Conservation (phyloP, 2,113 vertebrate species). For the Corapipo altera region DNA sequence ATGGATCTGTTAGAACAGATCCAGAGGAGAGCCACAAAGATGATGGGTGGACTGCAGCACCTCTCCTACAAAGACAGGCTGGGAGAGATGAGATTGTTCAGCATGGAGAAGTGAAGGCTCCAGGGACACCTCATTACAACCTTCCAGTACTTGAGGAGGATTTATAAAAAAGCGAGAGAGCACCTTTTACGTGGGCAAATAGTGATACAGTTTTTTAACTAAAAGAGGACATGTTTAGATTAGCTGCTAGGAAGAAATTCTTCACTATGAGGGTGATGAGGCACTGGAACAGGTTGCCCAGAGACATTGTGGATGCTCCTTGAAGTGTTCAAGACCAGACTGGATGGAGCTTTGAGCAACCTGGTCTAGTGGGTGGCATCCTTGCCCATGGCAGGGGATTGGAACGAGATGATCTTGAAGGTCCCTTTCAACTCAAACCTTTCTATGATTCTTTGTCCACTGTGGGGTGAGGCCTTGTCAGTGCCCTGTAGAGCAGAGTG, state of each 20-base stretch:
- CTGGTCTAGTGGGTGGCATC: not conserved
- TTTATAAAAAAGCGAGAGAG: not conserved
- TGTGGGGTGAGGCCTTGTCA: not conserved
- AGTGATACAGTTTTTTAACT: not conserved
- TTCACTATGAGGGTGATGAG: not conserved
- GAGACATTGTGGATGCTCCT: not conserved
- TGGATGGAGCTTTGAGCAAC: not conserved
- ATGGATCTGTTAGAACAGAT: rapidly evolving
- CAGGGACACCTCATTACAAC: not conserved
- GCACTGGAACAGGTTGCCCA: not conserved
- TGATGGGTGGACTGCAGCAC: not conserved
- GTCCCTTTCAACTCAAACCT: not conserved
- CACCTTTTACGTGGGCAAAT: not conserved
- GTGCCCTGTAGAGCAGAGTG: rapidly evolving
- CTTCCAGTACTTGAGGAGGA: not conserved
- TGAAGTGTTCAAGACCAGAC: not conserved
- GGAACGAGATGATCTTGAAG: not conserved
- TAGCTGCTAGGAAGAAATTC: not conserved
- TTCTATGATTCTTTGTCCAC: not conserved
- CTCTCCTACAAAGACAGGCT: not conserved
- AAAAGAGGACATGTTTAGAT: not conserved
- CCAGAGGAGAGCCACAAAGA: not conserved
- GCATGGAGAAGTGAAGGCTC: not conserved
- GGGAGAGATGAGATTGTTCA: not conserved
- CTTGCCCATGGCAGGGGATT: not conserved